Percentiles rank a stretch among this genome's conserved stretches.
Evolutionary conservation across 2,113 vertebrate genomes (phyloP).

Genomic region (Heloderma charlesbogerti): DNA sequence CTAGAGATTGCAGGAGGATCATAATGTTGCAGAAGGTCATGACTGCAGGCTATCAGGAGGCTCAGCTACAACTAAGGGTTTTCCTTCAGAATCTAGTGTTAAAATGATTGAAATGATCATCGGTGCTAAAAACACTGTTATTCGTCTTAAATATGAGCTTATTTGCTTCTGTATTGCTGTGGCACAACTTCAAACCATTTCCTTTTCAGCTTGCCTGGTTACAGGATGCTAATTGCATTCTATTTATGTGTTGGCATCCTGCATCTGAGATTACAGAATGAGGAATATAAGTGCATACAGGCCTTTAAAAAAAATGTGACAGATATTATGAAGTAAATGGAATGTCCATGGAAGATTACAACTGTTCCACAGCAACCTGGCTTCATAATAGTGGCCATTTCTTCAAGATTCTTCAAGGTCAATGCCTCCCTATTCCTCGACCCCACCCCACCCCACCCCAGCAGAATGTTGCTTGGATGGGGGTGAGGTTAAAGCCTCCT

Average conservation of each 20-base stretch:
- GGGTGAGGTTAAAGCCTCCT: too few relatives aligned
- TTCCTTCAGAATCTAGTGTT: conserved; percentile 16
- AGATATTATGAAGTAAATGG: not conserved
- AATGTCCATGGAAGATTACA: not conserved
- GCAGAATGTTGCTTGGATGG: too few relatives aligned
- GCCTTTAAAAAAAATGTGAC: not conserved
- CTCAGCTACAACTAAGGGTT: not conserved
- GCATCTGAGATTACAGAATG: rapidly evolving
- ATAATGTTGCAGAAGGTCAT: conserved; percentile 6
- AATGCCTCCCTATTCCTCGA: too few relatives aligned
- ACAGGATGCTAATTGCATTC: not conserved
- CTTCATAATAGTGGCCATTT: not conserved
- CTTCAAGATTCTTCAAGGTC: not conserved
- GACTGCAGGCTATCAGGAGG: not conserved
- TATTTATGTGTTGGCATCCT: not conserved
- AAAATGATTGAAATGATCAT: conserved; percentile 20
- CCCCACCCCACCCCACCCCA: too few relatives aligned
- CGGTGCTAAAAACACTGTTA: conserved; percentile 19
- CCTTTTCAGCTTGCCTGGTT: not conserved
- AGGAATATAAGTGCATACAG: not conserved
- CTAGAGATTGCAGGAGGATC: not conserved
- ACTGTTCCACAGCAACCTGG: not conserved
- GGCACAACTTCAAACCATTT: not conserved
- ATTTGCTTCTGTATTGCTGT: conserved; percentile 4
- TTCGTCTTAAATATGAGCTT: not conserved